Evolutionary conservation across 2,888 invertebrate genomes (phyloP).

Genomic region (Sesia apiformis): DNA sequence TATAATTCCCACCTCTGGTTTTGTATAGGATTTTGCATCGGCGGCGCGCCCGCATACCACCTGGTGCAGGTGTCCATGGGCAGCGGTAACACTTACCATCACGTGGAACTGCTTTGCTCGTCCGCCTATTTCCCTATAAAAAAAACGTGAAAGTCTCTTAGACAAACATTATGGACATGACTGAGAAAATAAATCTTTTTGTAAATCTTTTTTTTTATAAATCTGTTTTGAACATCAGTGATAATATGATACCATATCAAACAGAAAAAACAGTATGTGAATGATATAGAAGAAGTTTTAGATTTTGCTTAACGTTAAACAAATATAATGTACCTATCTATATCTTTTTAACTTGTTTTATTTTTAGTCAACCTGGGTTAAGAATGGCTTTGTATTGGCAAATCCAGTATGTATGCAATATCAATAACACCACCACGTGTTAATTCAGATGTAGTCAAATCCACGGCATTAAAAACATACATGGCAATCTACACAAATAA

Average conservation of each 20-base stretch:
- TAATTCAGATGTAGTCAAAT: not conserved
- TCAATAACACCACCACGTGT: not conserved
- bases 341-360: not conserved
- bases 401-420: not conserved
- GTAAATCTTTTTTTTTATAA: conserved; percentile 2
- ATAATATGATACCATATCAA: not conserved
- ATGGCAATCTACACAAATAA: not conserved
- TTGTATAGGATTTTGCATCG: too few relatives aligned
- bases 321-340: not conserved
- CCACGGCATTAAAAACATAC: not conserved
- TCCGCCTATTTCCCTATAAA: too few relatives aligned
- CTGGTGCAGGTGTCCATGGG: too few relatives aligned
- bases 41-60: too few relatives aligned
- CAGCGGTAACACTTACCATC: too few relatives aligned
- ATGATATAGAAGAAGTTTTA: conserved; percentile 5
- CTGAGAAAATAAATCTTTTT: conserved; percentile 1
- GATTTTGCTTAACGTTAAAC: conserved; percentile 4
- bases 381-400: not conserved
- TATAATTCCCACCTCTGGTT: too few relatives aligned
- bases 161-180: conserved; percentile 3
- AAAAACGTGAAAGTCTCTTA: not conserved
- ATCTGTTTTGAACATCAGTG: not conserved
- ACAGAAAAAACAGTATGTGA: not conserved
- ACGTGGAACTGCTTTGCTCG: too few relatives aligned
- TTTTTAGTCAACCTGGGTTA: not conserved